Base-by-base conservation (phyloP, 2,113 vertebrate genomes). In the Sisor rabdophorus region DNA sequence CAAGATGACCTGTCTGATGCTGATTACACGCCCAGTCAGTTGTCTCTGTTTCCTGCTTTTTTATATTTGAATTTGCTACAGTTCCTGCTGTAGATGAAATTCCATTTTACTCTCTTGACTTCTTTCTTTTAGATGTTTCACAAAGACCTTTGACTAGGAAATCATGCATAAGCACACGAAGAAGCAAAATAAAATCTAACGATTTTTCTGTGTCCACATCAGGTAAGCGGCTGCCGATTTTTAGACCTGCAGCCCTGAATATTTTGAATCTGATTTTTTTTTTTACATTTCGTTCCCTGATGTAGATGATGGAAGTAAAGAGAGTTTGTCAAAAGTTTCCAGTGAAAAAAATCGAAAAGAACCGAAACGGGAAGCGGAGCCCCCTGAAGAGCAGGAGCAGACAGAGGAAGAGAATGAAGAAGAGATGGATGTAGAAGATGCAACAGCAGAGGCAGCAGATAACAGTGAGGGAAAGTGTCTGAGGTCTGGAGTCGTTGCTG, bases 401-500 rank as follows among this genome's bases (percentile, higher is more conserved):
- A 32, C 30, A 0, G 85, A 81, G 2, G 87, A 90, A 0, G 83
- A 15, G 5, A 84, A 87, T 0, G 69, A 85, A 50, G 84, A 17
- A 0, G 84, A n/a, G 0, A 80, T 30, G 61, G 80, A 28, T 44
- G 89, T 0, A 50, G 83, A 75, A 5, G 88, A 72, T 0, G 87
- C 81, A 67, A 82, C 77, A 19, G 65, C 71, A 0, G 73, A 54
- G 68, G 88, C 89, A 0, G 90, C 91, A 71, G 89, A 82, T 2
- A 87, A 88, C 40, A 61, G 53, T 58, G 91, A 89, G 0, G 87
- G 84, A 2, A 89, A 89, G 11, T 86, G 89, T 75, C 80, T 87
- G 63, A 93, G 88, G 26, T 89, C 89, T 0, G 84, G 89, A 0
- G 89, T 91, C 0, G 93, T 93, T 70, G 91, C 91, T 2, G 94